A percentile compares a stretch with the other conserved stretches of the same genome.
Conservation (phyloP, 2,797 vertebrate genomes). For the Lepus townsendii region DNA sequence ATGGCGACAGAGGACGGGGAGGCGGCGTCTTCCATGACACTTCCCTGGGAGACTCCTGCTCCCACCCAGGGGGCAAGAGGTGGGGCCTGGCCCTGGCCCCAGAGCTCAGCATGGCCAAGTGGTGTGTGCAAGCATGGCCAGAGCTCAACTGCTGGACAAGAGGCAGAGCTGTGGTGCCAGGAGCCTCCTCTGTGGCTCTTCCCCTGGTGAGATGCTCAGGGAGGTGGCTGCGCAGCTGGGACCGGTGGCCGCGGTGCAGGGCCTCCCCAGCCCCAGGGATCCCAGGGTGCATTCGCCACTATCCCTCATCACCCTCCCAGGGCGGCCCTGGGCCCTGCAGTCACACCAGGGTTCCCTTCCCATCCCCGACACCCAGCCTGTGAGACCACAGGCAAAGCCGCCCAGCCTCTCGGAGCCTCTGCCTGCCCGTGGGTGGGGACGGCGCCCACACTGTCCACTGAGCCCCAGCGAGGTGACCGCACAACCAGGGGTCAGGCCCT, state of each 20-base stretch:
- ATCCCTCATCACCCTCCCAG: background rate
- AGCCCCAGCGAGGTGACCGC: no score
- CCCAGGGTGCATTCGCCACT: no score
- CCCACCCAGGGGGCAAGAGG: background rate
- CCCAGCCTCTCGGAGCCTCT: background rate
- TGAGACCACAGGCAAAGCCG: background rate
- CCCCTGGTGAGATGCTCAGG: no score
- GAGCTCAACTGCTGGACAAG: background rate
- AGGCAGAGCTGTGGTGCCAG: background rate
- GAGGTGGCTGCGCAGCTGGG: no score
- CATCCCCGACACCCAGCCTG: background rate
- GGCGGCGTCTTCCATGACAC: background rate
- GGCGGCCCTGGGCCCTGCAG: background rate
- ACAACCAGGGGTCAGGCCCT: fast-evolving
- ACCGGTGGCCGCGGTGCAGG: background rate
- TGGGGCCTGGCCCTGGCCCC: no score
- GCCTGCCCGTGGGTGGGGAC: background rate
- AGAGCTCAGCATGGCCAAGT: no score
- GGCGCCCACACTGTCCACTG: no score
- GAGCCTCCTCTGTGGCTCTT: background rate
- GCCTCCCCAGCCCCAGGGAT: background rate
- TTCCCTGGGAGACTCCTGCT: background rate
- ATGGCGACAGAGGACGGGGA: background rate
- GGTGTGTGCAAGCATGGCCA: background rate
- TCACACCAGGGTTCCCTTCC: background rate